A percentile compares a stretch with the other conserved stretches of the same genome.
Evolutionary conservation across 2,888 invertebrate species (phyloP).

Genomic region (Melolontha melolontha): DNA sequence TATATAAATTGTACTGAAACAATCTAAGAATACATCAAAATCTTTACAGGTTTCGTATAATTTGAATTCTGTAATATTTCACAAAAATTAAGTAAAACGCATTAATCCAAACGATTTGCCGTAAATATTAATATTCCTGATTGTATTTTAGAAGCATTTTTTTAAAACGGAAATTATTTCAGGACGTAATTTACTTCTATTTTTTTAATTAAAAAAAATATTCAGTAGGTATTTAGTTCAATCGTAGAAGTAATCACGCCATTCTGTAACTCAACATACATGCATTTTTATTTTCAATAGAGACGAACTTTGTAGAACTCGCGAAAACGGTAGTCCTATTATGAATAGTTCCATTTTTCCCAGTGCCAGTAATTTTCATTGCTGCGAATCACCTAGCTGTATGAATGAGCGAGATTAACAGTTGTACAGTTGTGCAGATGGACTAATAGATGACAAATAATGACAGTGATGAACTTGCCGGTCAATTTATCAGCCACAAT

Average conservation of each 20-base stretch:
- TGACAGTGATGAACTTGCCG: slow-evolving; percentile 42
- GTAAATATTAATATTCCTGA: too few species aligned
- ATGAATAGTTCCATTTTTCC: slow-evolving; percentile 24
- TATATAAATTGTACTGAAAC: too few species aligned
- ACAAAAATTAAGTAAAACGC: too few species aligned
- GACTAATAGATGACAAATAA: slow-evolving; percentile 40
- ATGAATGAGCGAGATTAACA: slow-evolving; percentile 1
- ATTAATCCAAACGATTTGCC: too few species aligned
- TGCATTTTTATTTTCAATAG: too few species aligned
- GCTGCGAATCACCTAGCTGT: slow-evolving; percentile 10
- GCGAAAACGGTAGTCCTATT: slow-evolving; percentile 2
- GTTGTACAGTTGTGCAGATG: slow-evolving; percentile 25
- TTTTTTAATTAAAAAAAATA: neutral
- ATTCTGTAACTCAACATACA: neutral
- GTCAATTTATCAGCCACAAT: slow-evolving; percentile 39
- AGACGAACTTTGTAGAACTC: neutral
- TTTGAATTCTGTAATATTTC: too few species aligned
- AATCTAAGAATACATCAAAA: too few species aligned
- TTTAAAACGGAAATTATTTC: too few species aligned
- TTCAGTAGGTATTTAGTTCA: neutral
- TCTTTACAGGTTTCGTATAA: too few species aligned
- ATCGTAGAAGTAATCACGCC: slow-evolving; percentile 3
- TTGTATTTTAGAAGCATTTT: too few species aligned
- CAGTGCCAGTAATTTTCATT: slow-evolving; percentile 9
- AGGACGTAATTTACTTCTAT: too few species aligned